Evolutionary conservation across 2,888 invertebrate species (phyloP).

Genomic region (Toxonevra muliebris): DNA sequence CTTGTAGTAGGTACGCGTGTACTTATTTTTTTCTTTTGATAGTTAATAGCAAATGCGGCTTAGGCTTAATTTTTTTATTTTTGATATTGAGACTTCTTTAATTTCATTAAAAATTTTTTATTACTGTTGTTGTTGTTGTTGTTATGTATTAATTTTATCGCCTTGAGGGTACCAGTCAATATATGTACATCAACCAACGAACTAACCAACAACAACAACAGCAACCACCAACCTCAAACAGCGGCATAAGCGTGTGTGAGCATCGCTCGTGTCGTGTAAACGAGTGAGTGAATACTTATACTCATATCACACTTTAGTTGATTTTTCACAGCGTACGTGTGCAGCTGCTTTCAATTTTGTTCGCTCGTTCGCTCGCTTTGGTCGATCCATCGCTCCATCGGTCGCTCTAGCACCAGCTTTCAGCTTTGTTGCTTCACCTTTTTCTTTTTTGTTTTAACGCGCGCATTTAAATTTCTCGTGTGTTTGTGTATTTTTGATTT

Average conservation of each 20-base stretch:
- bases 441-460: background rate
- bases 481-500: background rate
- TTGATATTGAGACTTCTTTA: too few relatives aligned
- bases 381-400: background rate
- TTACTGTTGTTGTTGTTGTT: background rate
- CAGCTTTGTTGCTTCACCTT: background rate
- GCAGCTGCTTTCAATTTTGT: slow-evolving; percentile 16
- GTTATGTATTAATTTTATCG: too few relatives aligned
- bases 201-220: too few relatives aligned
- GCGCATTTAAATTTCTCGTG: background rate
- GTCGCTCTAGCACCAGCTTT: background rate
- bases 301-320: slow-evolving; percentile 33
- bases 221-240: too few relatives aligned
- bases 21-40: too few relatives aligned
- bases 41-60: too few relatives aligned
- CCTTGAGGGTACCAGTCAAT: too few relatives aligned
- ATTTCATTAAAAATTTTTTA: too few relatives aligned
- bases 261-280: background rate
- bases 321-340: slow-evolving; percentile 42
- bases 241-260: too few relatives aligned
- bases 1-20: too few relatives aligned
- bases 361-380: background rate
- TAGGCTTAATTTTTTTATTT: too few relatives aligned
- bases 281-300: slow-evolving; percentile 1
- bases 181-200: too few relatives aligned